Evolutionary conservation across 2,888 invertebrate genomes (phyloP).

Genomic region (Isotomurus palustris): DNA sequence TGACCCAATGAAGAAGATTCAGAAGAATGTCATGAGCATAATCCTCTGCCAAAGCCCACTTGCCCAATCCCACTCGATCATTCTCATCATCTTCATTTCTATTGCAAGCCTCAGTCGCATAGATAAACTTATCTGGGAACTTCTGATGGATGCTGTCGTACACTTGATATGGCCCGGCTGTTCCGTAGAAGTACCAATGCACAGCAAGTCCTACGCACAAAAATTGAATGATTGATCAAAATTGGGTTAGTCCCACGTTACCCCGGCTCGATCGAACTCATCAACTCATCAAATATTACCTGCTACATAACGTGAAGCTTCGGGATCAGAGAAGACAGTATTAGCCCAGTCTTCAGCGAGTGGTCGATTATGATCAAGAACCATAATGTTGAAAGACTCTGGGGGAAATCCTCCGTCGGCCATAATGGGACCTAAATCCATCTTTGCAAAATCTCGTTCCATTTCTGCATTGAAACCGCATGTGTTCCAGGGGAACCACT

Average conservation of each 20-base stretch:
- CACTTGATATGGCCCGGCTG: conserved; percentile 55
- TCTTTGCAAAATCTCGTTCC: conserved; percentile 49
- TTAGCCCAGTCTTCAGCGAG: conserved; percentile 45
- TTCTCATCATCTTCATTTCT: conserved; percentile 51
- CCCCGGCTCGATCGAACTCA: not conserved
- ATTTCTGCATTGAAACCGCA: conserved; percentile 49
- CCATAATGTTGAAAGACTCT: conserved; percentile 48
- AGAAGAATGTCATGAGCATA: conserved; percentile 43
- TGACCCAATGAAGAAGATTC: conserved; percentile 54
- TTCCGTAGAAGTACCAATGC: conserved; percentile 75
- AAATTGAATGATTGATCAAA: not conserved
- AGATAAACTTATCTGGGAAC: conserved; percentile 53
- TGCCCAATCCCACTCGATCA: conserved; percentile 30
- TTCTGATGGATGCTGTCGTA: conserved; percentile 30
- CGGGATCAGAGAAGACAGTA: conserved; percentile 36
- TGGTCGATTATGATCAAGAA: conserved; percentile 49
- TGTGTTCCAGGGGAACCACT: conserved; percentile 49
- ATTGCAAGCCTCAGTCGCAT: conserved; percentile 55
- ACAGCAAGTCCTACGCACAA: conserved; percentile 64
- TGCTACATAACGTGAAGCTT: conserved; percentile 47
- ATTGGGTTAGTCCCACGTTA: conserved; percentile 49
- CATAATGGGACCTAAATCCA: conserved; percentile 48
- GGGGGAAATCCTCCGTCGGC: conserved; percentile 45
- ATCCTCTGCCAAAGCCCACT: conserved; percentile 33
- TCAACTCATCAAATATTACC: too few relatives aligned